Evolutionary conservation across 2,888 invertebrate genomes (phyloP), one percentile per base, ranked within the genome.

Genomic region (Trypoxylon attenuatum): DNA sequence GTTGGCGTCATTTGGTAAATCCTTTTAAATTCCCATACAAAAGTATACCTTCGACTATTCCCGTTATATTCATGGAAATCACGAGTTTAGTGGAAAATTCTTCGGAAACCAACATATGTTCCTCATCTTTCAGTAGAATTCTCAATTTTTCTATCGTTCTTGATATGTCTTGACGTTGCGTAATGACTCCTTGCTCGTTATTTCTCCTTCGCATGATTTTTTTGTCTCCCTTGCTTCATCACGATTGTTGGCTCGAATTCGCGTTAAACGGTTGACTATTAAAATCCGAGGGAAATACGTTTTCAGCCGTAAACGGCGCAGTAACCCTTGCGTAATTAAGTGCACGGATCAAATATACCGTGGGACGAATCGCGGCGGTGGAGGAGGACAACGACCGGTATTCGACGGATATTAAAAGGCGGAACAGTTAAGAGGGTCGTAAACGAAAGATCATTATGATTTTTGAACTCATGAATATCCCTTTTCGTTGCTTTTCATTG

Each of bases 321-420:
- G 41, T 53, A 69, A 76, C 74, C 58, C 69, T 74, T 61, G 76
- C 76, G 76, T 74, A 63, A 76, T 58, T 69, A 68, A 74, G 60
- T 65, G 64, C 59, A 29, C 43, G 23, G 18, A 19, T 23, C 59
- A 41, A 21, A 27, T 41, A 39, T 58, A 58, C 49, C 60, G 27
- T 50, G 25, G 38, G 13, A 16, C 23, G 16, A 16, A 5, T 23
- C 19, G 15, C 43, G 15, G 15, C 18, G 29, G 25, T 10, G 10
- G 15, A 25, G 10, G 25, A 47, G 45, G 29, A n/a, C 25, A 56
- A n/a, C n/a, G 16, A n/a, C 23, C n/a, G 13, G 54, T 66, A 68
- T 61, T 55, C 42, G 57, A 15, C 18, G 49, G 62, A 71, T 71
- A 71, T 73, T 71, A 73, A 73, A 73, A 38, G 71, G 66, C 33